Percentiles rank a stretch among this genome's conserved stretches.
Evolutionary conservation across 2,113 vertebrate species (phyloP).

Genomic region (Brachirus orientalis): DNA sequence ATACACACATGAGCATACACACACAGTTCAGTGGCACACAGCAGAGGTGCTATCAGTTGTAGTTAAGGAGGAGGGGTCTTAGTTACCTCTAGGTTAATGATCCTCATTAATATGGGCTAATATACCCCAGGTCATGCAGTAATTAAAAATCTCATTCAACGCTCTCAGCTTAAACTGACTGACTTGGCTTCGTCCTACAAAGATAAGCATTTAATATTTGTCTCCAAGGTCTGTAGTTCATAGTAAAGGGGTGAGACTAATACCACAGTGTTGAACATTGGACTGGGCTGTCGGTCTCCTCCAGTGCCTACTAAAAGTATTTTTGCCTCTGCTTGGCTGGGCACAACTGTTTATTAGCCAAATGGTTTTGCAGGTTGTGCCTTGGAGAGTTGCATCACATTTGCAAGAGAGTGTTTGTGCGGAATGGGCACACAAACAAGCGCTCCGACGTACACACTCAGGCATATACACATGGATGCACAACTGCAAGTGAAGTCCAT

Average conservation of each 20-base stretch:
- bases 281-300: constrained; percentile 37
- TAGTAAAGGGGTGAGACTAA: constrained; percentile 47
- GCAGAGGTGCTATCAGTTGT: constrained; percentile 81
- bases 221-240: constrained; percentile 66
- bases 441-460: constrained; percentile 55
- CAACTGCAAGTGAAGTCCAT: constrained; percentile 65
- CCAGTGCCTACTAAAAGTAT: constrained; percentile 36
- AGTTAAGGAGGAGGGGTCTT: constrained; percentile 86
- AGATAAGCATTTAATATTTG: constrained; percentile 77
- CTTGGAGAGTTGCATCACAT: constrained; percentile 81
- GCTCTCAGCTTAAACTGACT: constrained; percentile 79
- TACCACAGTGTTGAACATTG: constrained; percentile 35
- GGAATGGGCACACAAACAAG: constrained; percentile 68
- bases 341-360: constrained; percentile 70
- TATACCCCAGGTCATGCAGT: constrained; percentile 87
- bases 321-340: constrained; percentile 61
- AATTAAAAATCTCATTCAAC: constrained; percentile 88
- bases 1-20: neutral
- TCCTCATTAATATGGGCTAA: constrained; percentile 86
- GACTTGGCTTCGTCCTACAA: constrained; percentile 77
- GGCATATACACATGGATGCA: constrained; percentile 54
- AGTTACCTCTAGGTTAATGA: constrained; percentile 88
- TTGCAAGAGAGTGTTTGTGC: constrained; percentile 81
- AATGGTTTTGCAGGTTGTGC: constrained; percentile 66
- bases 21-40: constrained; percentile 40